phyloP scores from a whole-genome alignment of 2,113 vertebrate species.

The Ctenomys sociabilis region DNA sequence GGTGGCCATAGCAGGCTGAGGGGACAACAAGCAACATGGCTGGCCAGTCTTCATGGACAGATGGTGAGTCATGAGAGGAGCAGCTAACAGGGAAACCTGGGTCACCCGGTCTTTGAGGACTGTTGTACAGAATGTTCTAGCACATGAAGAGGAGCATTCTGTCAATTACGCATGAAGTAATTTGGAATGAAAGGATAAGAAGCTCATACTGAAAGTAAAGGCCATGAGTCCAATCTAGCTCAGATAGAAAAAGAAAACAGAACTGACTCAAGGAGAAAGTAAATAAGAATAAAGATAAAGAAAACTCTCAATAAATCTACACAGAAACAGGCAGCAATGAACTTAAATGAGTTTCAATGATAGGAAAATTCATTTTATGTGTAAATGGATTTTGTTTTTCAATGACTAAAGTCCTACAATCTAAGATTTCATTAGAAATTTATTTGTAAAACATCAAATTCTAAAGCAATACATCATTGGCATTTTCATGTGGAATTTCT shows the following conservation, averaged over 20 bases:
- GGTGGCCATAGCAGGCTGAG: too few species aligned
- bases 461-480: background rate
- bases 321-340: background rate
- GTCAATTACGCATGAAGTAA: background rate
- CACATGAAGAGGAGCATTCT: background rate
- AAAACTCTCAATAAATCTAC: background rate
- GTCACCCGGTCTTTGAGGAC: background rate
- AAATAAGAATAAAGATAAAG: background rate
- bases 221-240: background rate
- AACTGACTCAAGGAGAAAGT: background rate
- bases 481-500: background rate
- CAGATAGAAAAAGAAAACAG: constrained; percentile 8
- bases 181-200: background rate
- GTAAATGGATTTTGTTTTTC: constrained; percentile 35
- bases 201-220: constrained; percentile 20
- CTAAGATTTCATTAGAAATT: constrained; percentile 8
- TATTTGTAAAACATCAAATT: background rate
- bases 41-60: background rate
- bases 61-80: background rate
- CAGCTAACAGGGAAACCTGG: background rate
- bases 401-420: background rate
- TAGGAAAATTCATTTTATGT: background rate
- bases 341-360: background rate
- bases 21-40: background rate
- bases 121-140: background rate